Evolutionary conservation across 2,113 vertebrate genomes (phyloP), one percentile per base, ranked within the genome.

Genomic region (Peucedramus taeniatus): DNA sequence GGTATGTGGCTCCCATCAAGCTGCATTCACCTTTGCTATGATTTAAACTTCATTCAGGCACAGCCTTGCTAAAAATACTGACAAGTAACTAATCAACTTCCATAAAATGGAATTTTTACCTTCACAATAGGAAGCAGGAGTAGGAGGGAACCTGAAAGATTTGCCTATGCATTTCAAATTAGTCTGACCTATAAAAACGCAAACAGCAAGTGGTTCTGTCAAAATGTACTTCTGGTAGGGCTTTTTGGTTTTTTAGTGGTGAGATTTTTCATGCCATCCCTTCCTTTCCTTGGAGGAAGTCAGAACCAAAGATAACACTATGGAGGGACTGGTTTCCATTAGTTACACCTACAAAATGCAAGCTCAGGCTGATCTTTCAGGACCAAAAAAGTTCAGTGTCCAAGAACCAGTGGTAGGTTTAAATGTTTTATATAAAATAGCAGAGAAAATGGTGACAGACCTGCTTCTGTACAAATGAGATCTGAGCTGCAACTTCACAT

Each of bases 121-220:
- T 93, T 93, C 90, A 96, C 96, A 97, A 97, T 97, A 87, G 95
- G 94, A 96, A 97, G 94, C 78, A 89, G 90, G 78, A 87, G 74
- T 61, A 64, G 94, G 76, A 87, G 66, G 69, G 83, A 89, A 93
- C 79, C 63, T 6, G 5, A 85, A 96, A 94, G 95, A 97, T 95
- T 96, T 97, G 93, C 84, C 94, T 94, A 94, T 96, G 95, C 93
- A 96, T 97, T 97, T 95, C 87, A 97, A 96, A 97, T 97, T 92
- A 97, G 85, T 42, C 91, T 96, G 93, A 96, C 94, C 92, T 97
- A 92, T 77, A 96, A 97, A 96, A 96, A 95, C 53, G 76, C 95
- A 82, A 90, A 89, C 91, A 86, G 65, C 84, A 72, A 92, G 91
- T 33, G 81, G 79, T 81, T 57, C 78, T 54, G 76, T 2, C 56